Base-by-base conservation (phyloP, 2,888 invertebrate genomes). In the Philopedon plagiatum region DNA sequence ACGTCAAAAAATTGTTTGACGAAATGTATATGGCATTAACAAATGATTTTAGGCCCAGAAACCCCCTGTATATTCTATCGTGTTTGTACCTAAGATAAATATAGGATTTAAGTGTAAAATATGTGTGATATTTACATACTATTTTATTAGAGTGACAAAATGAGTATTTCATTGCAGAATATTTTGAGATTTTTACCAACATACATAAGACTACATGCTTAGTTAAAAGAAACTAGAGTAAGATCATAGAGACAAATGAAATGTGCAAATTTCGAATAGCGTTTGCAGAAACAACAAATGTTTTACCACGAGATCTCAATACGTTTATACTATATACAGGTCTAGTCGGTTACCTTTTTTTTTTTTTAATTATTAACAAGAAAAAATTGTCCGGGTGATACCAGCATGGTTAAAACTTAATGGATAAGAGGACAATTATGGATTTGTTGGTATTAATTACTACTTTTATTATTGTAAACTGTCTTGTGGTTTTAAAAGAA, bases 1-100 rank as follows among this genome's bases (percentile, higher is more conserved):
- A 32, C 71, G 65, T 39, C 54, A 34, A 41, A 66, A 18, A 41
- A 56, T 66, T 44, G 71, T 66, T 41, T 65, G 71, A 71, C 71
- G 57, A 34, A 56, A 44, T 41, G 23, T 54, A 15, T 54, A 9
- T 29, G 51, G 29, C 23, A 13, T 19, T 26, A 32, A 46, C 39
- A 18, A 34, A 57, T 32, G 41, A 56, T 44, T 41, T 18, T 29
- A 21, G 13, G 65, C 56, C 65, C 13, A 41, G 29, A 56, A 44
- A 46, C 54, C 39, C 44, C 63, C 23, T 63, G 54, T 63, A 63
- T 34, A 63, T 63, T 54, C 5, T 37, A 21, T 54, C 54, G 21
- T 11, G 39, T 37, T 41, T 57, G 44, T 65, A 57, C 57, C 26
- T 41, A 65, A 57, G 57, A 46, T 46, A 49, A 51, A 26, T 44